phyloP scores from a whole-genome alignment of 1,140 invertebrate genomes.

The Ridgeia piscesae region DNA sequence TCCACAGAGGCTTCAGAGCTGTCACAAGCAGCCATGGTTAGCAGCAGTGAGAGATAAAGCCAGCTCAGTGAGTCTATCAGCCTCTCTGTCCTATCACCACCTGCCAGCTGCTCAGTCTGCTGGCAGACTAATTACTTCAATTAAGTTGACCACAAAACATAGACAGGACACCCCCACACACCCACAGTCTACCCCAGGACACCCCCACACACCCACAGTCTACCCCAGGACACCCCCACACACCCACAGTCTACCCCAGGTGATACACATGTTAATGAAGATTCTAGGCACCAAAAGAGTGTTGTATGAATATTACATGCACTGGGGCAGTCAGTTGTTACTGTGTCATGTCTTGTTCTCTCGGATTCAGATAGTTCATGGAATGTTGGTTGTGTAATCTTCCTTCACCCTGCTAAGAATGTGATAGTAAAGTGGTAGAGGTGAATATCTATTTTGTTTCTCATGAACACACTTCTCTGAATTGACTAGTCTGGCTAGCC shows the following conservation, averaged over 20 bases:
- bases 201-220: neutral
- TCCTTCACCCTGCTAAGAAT: neutral
- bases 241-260: neutral
- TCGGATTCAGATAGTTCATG: neutral
- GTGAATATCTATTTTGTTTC: neutral
- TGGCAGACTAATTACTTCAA: neutral
- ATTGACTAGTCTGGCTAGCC: neutral
- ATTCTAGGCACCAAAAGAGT: neutral
- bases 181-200: neutral
- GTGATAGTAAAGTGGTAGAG: neutral
- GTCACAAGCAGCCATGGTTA: neutral
- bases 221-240: neutral
- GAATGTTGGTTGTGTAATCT: neutral
- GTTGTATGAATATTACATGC: neutral
- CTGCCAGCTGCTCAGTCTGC: neutral
- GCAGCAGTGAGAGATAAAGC: neutral
- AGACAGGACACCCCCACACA: neutral
- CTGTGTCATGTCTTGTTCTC: neutral
- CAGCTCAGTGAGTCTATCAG: neutral
- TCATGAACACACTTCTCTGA: neutral
- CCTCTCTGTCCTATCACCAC: neutral
- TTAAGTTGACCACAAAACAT: neutral
- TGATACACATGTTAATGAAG: neutral
- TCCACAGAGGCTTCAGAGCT: neutral
- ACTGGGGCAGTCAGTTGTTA: neutral